Evolutionary conservation across 2,797 vertebrate genomes (phyloP).

Genomic region (Oreonectes daqikongensis): DNA sequence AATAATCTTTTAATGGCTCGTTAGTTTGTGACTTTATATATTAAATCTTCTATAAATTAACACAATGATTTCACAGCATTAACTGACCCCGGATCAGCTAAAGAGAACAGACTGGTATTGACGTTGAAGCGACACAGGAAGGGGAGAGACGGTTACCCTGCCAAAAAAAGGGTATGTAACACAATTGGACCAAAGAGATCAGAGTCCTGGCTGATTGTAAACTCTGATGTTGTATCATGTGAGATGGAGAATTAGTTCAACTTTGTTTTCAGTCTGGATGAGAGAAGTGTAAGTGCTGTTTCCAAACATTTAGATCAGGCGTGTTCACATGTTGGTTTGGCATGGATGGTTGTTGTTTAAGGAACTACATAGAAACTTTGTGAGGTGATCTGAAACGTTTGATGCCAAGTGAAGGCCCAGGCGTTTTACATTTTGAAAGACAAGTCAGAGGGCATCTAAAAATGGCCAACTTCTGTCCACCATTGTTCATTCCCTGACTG

Average conservation of each 20-base stretch:
- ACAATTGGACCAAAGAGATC: background rate
- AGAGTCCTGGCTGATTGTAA: slow-evolving; percentile 14
- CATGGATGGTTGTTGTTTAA: background rate
- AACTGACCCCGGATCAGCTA: slow-evolving; percentile 73
- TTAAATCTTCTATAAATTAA: background rate
- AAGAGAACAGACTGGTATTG: slow-evolving; percentile 70
- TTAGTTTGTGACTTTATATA: background rate
- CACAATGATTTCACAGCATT: slow-evolving; percentile 67
- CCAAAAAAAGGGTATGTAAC: slow-evolving; percentile 81
- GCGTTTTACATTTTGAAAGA: background rate
- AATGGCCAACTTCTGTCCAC: background rate
- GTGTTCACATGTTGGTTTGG: background rate
- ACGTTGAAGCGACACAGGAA: slow-evolving; percentile 70
- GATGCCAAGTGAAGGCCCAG: background rate
- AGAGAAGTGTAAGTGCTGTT: slow-evolving; percentile 36
- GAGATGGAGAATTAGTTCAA: slow-evolving; percentile 22
- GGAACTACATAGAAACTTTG: no score
- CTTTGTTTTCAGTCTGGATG: slow-evolving; percentile 30
- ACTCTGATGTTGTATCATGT: background rate
- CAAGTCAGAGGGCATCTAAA: background rate
- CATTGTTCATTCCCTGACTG: background rate
- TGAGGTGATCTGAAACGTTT: background rate
- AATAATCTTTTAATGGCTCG: background rate
- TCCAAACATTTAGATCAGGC: slow-evolving; percentile 1
- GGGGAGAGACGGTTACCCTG: slow-evolving; percentile 82